phyloP scores from a whole-genome alignment of 53 echinoderm and acorn worm species.

The Patiria pectinifera region DNA sequence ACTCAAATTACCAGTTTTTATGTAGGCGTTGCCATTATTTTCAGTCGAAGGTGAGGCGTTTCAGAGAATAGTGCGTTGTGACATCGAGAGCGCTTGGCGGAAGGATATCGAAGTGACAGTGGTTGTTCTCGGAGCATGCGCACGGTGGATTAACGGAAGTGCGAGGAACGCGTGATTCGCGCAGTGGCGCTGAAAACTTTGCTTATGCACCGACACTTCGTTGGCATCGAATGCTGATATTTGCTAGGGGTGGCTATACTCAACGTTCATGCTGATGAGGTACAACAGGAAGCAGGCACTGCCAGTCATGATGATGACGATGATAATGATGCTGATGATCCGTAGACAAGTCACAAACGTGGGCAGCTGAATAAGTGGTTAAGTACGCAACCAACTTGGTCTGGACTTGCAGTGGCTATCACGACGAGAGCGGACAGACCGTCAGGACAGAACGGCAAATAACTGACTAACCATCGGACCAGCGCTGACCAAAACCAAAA shows the following conservation, averaged over 20 bases:
- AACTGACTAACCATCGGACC: neutral
- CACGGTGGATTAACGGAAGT: neutral
- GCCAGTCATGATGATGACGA: slow-evolving; percentile 31
- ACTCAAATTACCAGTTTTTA: no score
- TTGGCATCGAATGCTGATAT: neutral
- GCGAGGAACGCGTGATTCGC: neutral
- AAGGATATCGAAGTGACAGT: slow-evolving; percentile 6
- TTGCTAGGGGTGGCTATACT: slow-evolving; percentile 1
- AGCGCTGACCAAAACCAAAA: neutral
- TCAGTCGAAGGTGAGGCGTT: no score
- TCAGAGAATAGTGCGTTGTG: no score
- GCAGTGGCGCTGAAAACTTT: neutral
- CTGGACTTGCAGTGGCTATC: neutral
- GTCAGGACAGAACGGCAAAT: neutral
- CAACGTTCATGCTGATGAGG: slow-evolving; percentile 42
- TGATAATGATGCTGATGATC: slow-evolving; percentile 15
- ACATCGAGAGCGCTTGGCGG: neutral
- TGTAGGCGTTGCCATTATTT: no score
- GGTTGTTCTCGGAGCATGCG: neutral
- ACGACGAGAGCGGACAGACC: slow-evolving; percentile 3
- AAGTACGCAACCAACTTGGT: slow-evolving; percentile 30
- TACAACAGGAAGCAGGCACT: neutral
- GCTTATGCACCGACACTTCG: neutral
- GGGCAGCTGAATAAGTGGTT: slow-evolving; percentile 33
- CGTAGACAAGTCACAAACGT: slow-evolving; percentile 27